Evolutionary conservation across 2,797 vertebrate genomes (phyloP).

Genomic region (Parauchenoglanis punctatus): DNA sequence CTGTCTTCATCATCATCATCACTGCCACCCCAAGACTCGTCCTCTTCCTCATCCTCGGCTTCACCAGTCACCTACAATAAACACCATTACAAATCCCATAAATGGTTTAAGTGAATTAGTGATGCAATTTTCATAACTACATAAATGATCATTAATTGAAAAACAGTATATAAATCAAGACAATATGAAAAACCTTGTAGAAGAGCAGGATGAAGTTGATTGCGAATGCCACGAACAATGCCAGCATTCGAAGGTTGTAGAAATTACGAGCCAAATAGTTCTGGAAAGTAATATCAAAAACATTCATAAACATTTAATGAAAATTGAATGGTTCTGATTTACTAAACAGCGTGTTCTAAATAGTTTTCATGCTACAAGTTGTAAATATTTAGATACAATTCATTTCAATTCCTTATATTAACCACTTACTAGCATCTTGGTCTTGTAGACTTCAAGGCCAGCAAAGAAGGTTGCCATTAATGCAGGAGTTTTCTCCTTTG

Average conservation of each 20-base stretch:
- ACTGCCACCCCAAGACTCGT: conserved; percentile 75
- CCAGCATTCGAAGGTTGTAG: conserved; percentile 96
- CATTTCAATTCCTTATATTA: neutral
- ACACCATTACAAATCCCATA: neutral
- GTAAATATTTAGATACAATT: neutral
- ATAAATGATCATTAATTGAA: neutral
- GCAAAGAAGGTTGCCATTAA: conserved; percentile 91
- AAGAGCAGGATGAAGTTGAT: conserved; percentile 99
- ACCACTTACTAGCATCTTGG: conserved; percentile 85
- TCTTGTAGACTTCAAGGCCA: conserved; percentile 86
- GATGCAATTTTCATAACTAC: neutral
- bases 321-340: neutral
- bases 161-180: neutral
- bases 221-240: conserved; percentile 94
- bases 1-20: conserved; percentile 82
- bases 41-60: conserved; percentile 75
- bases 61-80: conserved; percentile 85
- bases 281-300: conserved; percentile 72
- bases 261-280: conserved; percentile 98
- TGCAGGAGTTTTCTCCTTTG: conserved; percentile 81
- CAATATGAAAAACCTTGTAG: conserved; percentile 87
- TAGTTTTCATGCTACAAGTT: neutral
- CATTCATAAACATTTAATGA: neutral
- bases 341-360: neutral
- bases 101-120: neutral